Percentiles rank a stretch among this genome's conserved stretches.
phyloP scores from a whole-genome alignment of 2,113 vertebrate genomes.

The Struthidea cinerea region DNA sequence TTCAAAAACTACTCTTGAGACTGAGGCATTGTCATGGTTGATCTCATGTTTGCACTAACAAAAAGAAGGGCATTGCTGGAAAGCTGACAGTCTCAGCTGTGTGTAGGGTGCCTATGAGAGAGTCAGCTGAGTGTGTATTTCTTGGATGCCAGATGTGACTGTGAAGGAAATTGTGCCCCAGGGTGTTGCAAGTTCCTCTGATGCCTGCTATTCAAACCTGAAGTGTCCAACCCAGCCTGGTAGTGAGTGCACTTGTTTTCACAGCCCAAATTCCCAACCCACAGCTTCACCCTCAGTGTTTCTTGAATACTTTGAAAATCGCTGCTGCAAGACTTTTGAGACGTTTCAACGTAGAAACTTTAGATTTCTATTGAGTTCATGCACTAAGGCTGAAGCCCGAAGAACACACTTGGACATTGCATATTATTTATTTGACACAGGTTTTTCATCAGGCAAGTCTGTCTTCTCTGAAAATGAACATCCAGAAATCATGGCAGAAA shows the following conservation, averaged over 20 bases:
- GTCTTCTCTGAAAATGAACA: not conserved
- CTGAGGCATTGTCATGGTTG: not conserved
- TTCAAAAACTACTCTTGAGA: not conserved
- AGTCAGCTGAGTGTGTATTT: not conserved
- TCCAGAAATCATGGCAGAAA: not conserved
- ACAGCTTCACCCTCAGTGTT: not conserved
- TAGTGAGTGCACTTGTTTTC: not conserved
- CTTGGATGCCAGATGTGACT: not conserved
- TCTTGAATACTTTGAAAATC: not conserved
- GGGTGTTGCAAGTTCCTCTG: not conserved
- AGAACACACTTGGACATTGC: not conserved
- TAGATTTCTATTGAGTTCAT: not conserved
- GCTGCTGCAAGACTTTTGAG: not conserved
- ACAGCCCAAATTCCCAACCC: not conserved
- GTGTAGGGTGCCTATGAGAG: not conserved
- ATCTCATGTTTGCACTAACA: not conserved
- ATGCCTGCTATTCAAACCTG: not conserved
- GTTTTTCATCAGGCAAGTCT: not conserved
- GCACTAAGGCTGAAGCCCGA: not conserved
- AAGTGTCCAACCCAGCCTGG: not conserved
- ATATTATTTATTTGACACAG: not conserved
- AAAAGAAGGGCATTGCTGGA: not conserved
- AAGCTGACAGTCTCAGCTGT: not conserved
- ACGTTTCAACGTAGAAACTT: not conserved
- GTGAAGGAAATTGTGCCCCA: not conserved